Evolutionary conservation across 2,888 invertebrate genomes (phyloP).

Genomic region (Drosophila helvetica): DNA sequence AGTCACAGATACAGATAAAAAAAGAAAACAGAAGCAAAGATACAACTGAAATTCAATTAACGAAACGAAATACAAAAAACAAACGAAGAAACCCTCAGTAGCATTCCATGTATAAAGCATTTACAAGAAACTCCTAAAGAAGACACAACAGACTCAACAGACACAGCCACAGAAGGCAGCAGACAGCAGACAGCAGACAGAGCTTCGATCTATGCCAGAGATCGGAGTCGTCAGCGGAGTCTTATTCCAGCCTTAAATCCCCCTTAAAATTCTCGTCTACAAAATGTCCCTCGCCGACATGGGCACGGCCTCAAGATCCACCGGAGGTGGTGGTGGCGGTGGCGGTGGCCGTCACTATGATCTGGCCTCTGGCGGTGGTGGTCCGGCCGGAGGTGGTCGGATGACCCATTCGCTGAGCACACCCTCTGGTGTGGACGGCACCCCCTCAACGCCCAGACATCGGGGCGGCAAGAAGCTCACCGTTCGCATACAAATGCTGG

Average conservation of each 20-base stretch:
- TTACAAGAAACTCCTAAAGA: slow-evolving; percentile 32
- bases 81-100: slow-evolving; percentile 39
- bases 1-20: slow-evolving; percentile 30
- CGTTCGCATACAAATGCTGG: slow-evolving; percentile 94
- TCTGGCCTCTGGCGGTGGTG: slow-evolving; percentile 54
- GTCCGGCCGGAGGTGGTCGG: slow-evolving; percentile 84
- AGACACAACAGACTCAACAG: slow-evolving; percentile 23
- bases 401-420: slow-evolving; percentile 94
- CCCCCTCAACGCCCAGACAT: slow-evolving; percentile 89
- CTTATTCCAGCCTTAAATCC: slow-evolving; percentile 20
- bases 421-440: slow-evolving; percentile 91
- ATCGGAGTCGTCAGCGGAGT: slow-evolving; percentile 36
- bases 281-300: slow-evolving; percentile 84
- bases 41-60: slow-evolving; percentile 36
- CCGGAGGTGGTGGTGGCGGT: slow-evolving; percentile 48
- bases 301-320: slow-evolving; percentile 78
- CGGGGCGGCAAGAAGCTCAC: slow-evolving; percentile 96
- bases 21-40: slow-evolving; percentile 11
- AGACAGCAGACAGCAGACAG: background rate
- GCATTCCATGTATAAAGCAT: slow-evolving; percentile 68
- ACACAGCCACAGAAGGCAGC: slow-evolving; percentile 20
- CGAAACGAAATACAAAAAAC: slow-evolving; percentile 18
- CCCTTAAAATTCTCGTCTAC: slow-evolving; percentile 79
- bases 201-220: slow-evolving; percentile 35
- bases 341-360: slow-evolving; percentile 57